phyloP scores from a whole-genome alignment of 1,140 invertebrate species.

The Zaprionus ghesquierei region DNA sequence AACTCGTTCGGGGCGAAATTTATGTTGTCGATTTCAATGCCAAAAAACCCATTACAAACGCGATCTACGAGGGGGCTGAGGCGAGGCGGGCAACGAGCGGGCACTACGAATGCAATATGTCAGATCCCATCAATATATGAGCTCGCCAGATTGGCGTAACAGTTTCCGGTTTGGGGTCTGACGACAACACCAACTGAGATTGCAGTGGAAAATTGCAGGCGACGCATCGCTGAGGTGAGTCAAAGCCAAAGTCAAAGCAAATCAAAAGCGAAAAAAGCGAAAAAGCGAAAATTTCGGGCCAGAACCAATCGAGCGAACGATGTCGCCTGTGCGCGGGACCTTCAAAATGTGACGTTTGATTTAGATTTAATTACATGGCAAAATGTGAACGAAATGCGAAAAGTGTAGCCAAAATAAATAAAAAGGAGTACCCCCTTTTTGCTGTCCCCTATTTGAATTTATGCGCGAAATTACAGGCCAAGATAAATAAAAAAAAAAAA shows the following conservation, averaged over 20 bases:
- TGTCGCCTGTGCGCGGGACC: conserved; percentile 47
- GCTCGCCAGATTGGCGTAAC: conserved; percentile 69
- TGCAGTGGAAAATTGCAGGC: conserved; percentile 32
- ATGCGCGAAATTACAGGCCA: conserved; percentile 77
- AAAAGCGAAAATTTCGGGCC: conserved; percentile 46
- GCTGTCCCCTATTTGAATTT: conserved; percentile 61
- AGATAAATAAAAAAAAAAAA: conserved; percentile 51
- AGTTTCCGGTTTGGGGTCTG: conserved; percentile 62
- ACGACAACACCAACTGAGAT: conserved; percentile 44
- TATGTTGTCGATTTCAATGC: conserved; percentile 59
- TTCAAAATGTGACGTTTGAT: conserved; percentile 80
- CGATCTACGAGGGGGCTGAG: conserved; percentile 26
- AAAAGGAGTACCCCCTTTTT: conserved; percentile 1
- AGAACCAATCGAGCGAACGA: conserved; percentile 72
- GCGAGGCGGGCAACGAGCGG: not conserved
- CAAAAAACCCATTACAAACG: conserved; percentile 73
- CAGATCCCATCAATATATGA: conserved; percentile 72
- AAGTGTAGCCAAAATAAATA: conserved; percentile 57
- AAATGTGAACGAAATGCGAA: conserved; percentile 34
- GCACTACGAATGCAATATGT: conserved; percentile 31
- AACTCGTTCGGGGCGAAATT: conserved; percentile 25
- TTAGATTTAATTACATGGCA: conserved; percentile 80
- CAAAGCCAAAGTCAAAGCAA: conserved; percentile 47
- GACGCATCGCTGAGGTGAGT: conserved; percentile 51
- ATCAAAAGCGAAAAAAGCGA: conserved; percentile 38